Evolutionary conservation across 2,797 vertebrate genomes (phyloP).

Genomic region (Lates japonicus): DNA sequence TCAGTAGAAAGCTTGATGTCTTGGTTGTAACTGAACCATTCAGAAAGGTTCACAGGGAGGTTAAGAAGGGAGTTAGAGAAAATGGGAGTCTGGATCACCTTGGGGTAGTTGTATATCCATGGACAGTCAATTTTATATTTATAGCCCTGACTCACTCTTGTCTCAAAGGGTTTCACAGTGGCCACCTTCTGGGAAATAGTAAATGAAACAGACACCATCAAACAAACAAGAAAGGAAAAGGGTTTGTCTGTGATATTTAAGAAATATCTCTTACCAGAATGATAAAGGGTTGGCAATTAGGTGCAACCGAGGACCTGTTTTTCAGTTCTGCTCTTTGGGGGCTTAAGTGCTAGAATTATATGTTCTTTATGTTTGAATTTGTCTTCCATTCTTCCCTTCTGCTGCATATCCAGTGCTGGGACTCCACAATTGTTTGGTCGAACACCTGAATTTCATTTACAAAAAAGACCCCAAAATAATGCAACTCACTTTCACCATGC

Average conservation of each 20-base stretch:
- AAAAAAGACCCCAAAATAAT: too few species aligned
- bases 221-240: slow-evolving; percentile 23
- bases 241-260: slow-evolving; percentile 5
- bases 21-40: slow-evolving; percentile 51
- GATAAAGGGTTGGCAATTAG: not conserved
- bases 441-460: too few species aligned
- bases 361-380: not conserved
- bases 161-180: not conserved
- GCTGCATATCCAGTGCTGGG: not conserved
- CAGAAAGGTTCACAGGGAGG: slow-evolving; percentile 49
- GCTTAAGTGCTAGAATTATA: not conserved
- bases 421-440: too few species aligned
- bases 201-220: slow-evolving; percentile 2
- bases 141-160: slow-evolving; percentile 9
- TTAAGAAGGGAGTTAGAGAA: slow-evolving; percentile 51
- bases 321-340: not conserved
- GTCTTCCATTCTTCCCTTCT: not conserved
- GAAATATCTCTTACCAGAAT: not conserved
- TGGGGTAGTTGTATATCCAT: slow-evolving; percentile 26
- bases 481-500: not conserved
- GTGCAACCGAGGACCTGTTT: not conserved
- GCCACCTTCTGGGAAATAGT: not conserved
- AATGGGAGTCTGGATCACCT: slow-evolving; percentile 48
- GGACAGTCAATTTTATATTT: slow-evolving; percentile 27
- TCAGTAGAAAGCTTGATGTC: slow-evolving; percentile 44